Conservation (phyloP, 2,888 invertebrate genomes). For the Oligia fasciuncula region DNA sequence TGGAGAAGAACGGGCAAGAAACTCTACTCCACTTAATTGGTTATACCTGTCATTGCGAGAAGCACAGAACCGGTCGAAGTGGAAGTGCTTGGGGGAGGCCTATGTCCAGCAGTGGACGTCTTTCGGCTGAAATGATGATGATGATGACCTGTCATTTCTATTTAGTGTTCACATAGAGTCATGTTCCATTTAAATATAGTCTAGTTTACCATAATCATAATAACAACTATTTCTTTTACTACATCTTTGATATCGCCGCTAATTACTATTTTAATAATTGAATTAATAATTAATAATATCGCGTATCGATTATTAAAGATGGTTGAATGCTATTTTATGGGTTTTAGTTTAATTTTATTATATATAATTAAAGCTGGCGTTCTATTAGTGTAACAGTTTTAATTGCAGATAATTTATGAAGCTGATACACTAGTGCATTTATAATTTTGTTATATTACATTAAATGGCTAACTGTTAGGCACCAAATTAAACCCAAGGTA, state of each 20-base stretch:
- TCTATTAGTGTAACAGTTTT: slow-evolving; percentile 72
- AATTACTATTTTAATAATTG: slow-evolving; percentile 71
- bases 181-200: slow-evolving; percentile 31
- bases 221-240: slow-evolving; percentile 56
- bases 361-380: slow-evolving; percentile 68
- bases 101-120: too few relatives aligned
- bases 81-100: too few relatives aligned
- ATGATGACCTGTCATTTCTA: slow-evolving; percentile 6
- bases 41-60: too few relatives aligned
- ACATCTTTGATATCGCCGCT: slow-evolving; percentile 67
- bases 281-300: slow-evolving; percentile 72
- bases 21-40: too few relatives aligned
- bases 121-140: too few relatives aligned
- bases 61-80: too few relatives aligned
- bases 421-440: slow-evolving; percentile 33
- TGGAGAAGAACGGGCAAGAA: too few relatives aligned
- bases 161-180: slow-evolving; percentile 16
- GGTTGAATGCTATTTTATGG: slow-evolving; percentile 69
- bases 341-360: slow-evolving; percentile 70
- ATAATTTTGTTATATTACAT: slow-evolving; percentile 48
- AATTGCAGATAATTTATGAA: slow-evolving; percentile 61
- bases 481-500: too few relatives aligned
- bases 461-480: too few relatives aligned
- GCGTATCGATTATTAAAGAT: slow-evolving; percentile 66
- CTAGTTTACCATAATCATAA: slow-evolving; percentile 48